Conservation (phyloP, 2,888 invertebrate genomes). For the Clistopyga incitator region DNA sequence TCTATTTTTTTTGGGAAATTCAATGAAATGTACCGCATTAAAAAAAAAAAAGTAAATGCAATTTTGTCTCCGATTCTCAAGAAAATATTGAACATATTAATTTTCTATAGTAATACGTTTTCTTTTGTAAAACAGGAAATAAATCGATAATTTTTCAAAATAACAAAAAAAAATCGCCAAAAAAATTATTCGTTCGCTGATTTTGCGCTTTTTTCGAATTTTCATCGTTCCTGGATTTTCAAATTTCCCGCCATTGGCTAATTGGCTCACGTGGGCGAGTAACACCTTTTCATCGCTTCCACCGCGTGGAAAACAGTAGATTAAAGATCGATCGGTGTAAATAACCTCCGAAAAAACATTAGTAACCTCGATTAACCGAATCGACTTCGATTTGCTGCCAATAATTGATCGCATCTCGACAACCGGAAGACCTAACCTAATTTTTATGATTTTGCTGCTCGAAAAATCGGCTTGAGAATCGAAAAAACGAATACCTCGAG, state of each 20-base stretch:
- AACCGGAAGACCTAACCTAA: background rate
- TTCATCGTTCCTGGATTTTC: constrained; percentile 36
- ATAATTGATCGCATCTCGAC: background rate
- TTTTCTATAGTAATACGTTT: too few species aligned
- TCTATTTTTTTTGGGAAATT: too few species aligned
- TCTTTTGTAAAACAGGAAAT: too few species aligned
- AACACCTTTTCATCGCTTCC: constrained; percentile 2
- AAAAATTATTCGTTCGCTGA: background rate
- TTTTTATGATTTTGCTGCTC: constrained; percentile 33
- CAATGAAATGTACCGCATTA: too few species aligned
- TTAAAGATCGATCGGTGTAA: constrained; percentile 13
- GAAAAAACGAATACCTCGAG: constrained; percentile 33
- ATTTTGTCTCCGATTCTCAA: too few species aligned
- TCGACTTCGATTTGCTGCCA: background rate
- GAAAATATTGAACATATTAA: too few species aligned
- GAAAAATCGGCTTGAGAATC: background rate
- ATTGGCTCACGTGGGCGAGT: background rate
- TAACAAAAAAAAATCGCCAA: background rate
- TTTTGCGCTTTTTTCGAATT: background rate
- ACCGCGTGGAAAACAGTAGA: constrained; percentile 33
- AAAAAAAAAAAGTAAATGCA: too few species aligned
- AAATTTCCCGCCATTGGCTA: constrained; percentile 54
- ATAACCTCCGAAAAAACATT: background rate
- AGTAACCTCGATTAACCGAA: background rate
- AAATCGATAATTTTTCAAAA: too few species aligned